Evolutionary conservation across 2,797 vertebrate genomes (phyloP), one percentile per base, ranked within the genome.

Genomic region (Coccyzus lansbergi): DNA sequence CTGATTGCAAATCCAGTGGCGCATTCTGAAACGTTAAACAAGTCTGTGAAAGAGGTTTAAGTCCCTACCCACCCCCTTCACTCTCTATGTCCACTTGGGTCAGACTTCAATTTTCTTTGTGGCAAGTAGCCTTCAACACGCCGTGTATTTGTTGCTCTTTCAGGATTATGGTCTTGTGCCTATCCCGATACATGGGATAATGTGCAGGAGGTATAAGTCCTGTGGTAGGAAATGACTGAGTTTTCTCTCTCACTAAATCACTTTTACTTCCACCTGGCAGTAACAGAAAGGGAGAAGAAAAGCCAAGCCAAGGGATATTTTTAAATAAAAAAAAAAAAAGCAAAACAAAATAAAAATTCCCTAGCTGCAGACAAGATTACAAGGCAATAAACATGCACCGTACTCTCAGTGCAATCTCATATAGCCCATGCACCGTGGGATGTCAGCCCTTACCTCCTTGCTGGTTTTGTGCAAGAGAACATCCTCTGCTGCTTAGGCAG

Each of bases 1-100:
- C 56, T 94, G 94, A 97, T 97, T 96, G 96, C 88, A 97, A 97
- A 97, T 92, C 94, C 96, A 96, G 94, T 63, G 88, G 90, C 44
- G 24, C 42, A 72, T 79, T 95, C 95, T 88, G 91, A 96, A 96
- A 96, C 2, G 29, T 95, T 92, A 82, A 96, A 95, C 84, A 97
- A 85, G 75, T 94, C 86, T 80, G 89, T 59, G 59, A 81, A 93
- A 80, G 75, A 65, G 7, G 46, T 95, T 97, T 95, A 90, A 86
- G 76, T 91, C 86, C 76, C 71, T 96, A 70, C 64, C 67, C 67
- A 44, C n/a, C 12, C 28, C 65, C 95, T 64, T 49, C 69, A 63
- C 51, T 51, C 21, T 86, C 65, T 77, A 70, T 0, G 0, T 36
- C 34, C 34, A 48, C 29, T 86, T 68, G 72, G 59, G 62, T 79